A percentile compares a stretch with the other conserved stretches of the same genome.
Evolutionary conservation across 2,113 vertebrate genomes (phyloP).

Genomic region (Ophiodon elongatus): DNA sequence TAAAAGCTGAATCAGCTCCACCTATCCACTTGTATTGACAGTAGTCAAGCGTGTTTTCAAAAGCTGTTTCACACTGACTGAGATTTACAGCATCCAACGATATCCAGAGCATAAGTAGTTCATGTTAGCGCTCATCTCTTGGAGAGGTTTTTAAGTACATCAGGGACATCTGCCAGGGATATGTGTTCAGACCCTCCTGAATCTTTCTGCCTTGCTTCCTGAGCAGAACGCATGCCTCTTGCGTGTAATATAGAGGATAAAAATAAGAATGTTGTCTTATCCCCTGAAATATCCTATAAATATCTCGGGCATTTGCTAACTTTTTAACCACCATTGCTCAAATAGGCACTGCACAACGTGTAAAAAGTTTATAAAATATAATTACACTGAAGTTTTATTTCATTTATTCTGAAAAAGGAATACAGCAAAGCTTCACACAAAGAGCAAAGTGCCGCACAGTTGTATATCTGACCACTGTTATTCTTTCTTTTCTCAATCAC

Average conservation of each 20-base stretch:
- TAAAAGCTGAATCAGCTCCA: conserved; percentile 16
- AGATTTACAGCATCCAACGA: conserved; percentile 15
- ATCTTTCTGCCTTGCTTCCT: neutral
- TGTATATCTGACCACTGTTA: conserved; percentile 31
- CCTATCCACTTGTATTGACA: neutral
- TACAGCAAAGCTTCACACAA: neutral
- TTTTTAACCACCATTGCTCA: neutral
- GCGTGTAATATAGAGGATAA: neutral
- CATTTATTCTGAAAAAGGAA: neutral
- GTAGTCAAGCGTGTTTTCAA: neutral
- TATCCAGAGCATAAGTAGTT: conserved; percentile 10
- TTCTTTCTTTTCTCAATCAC: conserved; percentile 41
- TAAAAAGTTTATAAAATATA: neutral
- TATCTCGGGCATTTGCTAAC: neutral
- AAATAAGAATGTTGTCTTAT: neutral
- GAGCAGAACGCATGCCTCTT: neutral
- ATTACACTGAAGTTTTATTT: neutral
- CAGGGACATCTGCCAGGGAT: conserved; percentile 16
- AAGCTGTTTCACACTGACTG: neutral
- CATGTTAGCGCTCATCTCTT: conserved; percentile 10
- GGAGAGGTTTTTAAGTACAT: neutral
- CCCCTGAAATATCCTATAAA: neutral
- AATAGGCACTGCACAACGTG: neutral
- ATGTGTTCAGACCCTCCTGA: conserved; percentile 3
- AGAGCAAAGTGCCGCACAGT: neutral